Base-by-base conservation (phyloP, 1,140 invertebrate genomes). In the Elymnias hypermnestra region DNA sequence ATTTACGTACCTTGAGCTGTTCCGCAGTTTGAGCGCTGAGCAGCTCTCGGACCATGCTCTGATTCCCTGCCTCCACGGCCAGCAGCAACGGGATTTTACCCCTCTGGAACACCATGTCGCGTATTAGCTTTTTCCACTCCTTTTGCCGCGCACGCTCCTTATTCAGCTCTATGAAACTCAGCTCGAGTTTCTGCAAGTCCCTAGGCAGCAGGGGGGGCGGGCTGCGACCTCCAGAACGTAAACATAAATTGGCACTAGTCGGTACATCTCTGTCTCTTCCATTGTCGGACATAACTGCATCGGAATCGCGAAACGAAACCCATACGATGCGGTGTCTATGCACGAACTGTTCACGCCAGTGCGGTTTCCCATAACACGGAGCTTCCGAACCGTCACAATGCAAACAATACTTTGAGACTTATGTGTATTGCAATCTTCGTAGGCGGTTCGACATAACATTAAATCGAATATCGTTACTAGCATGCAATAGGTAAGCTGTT, bases 11-110 rank as follows among this genome's bases (percentile, higher is more conserved):
- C 86, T 91, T 90, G 17, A 95, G 83, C 83, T 95, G 92, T 72
- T 95, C 94, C 48, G 93, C 88, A 49, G 94, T 92, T 89, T 94
- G 89, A 75, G 93, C 90, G 66, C 92, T 89, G 39, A 99, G 88
- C 12, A 99, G 89, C 86, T 98, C 97, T 55, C 94, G 90, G 65
- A 94, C 94, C 89, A 98, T 96, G 39, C 94, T 94, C 72, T 96
- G 92, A 84, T 98, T 98, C 7, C 97, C 97, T 21, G 93, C 92
- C 77, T 98, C 96, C 39, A 98, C 93, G 17, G 97, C 96, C 60
- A 97, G 86, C 66, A 98, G 92, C 58, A 99, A 87, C 53, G 97
- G 97, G 63, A 98, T 94, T 83, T 95, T 95, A 46, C 97, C 97
- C 82, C 92, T 93, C 96, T 97, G 88, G 35, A 87, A 89, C 67